Evolutionary conservation across 1,140 invertebrate species (phyloP).

Genomic region (Leptestheria dahalacensis): DNA sequence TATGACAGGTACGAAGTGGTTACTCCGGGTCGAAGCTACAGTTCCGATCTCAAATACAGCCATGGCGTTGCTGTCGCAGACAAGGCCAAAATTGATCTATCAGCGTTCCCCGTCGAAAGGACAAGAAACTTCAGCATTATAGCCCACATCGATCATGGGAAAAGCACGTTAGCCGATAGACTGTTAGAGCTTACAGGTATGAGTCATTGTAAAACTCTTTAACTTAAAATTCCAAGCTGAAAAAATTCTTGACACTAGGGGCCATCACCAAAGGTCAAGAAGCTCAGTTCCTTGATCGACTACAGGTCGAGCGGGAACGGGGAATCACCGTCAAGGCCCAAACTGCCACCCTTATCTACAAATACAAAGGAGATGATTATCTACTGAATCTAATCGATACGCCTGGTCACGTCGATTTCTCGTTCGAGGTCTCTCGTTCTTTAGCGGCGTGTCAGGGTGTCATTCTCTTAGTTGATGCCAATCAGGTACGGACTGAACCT

Average conservation of each 20-base stretch:
- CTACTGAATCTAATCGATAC: conserved; percentile 96
- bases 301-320: conserved; percentile 79
- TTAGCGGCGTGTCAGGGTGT: conserved; percentile 88
- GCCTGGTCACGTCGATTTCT: conserved; percentile 96
- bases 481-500: conserved; percentile 37
- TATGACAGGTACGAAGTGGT: no score
- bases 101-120: conserved; percentile 40
- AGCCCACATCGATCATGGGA: conserved; percentile 95
- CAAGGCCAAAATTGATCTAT: conserved; percentile 9
- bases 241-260: conserved; percentile 29
- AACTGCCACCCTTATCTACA: conserved; percentile 76
- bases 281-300: conserved; percentile 72
- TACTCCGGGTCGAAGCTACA: no score
- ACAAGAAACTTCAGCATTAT: conserved; percentile 93
- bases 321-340: conserved; percentile 98
- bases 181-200: conserved; percentile 70
- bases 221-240: neutral
- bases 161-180: conserved; percentile 87
- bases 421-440: conserved; percentile 83
- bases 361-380: conserved; percentile 46
- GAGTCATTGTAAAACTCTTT: neutral
- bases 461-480: conserved; percentile 87
- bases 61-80: neutral
- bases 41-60: neutral
- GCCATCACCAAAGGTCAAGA: conserved; percentile 50